phyloP scores from a whole-genome alignment of 2,888 invertebrate genomes.

The Poecilus cupreus region DNA sequence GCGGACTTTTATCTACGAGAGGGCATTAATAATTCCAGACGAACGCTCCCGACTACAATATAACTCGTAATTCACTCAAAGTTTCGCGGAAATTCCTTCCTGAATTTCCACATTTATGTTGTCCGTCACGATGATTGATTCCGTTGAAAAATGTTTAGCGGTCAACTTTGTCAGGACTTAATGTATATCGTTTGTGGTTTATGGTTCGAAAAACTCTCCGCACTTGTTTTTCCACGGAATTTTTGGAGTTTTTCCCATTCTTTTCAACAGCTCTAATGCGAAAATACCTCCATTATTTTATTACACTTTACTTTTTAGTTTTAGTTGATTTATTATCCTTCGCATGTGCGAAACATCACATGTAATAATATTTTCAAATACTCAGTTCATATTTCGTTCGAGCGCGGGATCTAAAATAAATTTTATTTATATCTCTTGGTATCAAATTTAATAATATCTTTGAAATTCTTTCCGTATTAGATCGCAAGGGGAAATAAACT shows the following conservation, averaged over 20 bases:
- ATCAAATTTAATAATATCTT: too few relatives aligned
- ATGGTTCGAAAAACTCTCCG: conserved; percentile 39
- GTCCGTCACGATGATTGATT: conserved; percentile 51
- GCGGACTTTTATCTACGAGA: conserved; percentile 33
- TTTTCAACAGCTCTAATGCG: conserved; percentile 27
- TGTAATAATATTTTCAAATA: too few relatives aligned
- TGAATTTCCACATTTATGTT: conserved; percentile 55
- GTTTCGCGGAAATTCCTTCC: conserved; percentile 46
- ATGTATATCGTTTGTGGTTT: conserved; percentile 54
- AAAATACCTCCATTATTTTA: conserved; percentile 11
- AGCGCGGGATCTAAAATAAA: too few relatives aligned
- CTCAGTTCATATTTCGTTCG: too few relatives aligned
- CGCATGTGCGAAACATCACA: neutral
- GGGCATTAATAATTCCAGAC: conserved; percentile 49
- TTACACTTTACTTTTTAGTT: neutral
- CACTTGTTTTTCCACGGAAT: conserved; percentile 17
- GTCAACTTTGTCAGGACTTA: conserved; percentile 51
- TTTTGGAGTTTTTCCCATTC: conserved; percentile 28
- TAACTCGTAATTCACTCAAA: conserved; percentile 53
- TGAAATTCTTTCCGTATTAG: neutral
- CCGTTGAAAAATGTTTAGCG: conserved; percentile 45
- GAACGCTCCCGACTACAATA: conserved; percentile 38
- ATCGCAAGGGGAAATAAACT: neutral
- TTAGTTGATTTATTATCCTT: neutral
- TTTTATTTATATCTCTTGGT: too few relatives aligned